phyloP scores from a whole-genome alignment of 2,113 vertebrate species.

The Cryptoleucopteryx plumbea region DNA sequence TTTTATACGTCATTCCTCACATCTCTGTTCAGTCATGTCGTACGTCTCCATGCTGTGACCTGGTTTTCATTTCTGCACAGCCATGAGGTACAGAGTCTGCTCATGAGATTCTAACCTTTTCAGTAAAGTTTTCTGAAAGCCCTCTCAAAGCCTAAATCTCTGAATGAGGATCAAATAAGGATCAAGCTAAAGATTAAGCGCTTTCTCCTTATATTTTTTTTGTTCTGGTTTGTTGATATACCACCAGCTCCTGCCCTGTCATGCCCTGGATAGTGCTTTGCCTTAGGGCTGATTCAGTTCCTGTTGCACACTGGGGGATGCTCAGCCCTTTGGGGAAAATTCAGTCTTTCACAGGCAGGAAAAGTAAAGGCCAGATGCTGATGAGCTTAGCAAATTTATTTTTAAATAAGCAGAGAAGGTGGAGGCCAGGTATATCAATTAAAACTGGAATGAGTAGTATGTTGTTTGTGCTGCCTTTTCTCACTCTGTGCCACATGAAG shows the following conservation, averaged over 20 bases:
- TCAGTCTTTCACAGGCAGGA: neutral
- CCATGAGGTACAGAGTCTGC: neutral
- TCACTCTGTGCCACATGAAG: neutral
- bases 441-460: neutral
- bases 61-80: neutral
- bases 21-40: neutral
- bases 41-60: neutral
- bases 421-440: neutral
- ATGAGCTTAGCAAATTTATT: neutral
- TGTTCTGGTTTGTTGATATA: neutral
- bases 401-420: neutral
- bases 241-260: neutral
- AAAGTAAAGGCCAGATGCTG: neutral
- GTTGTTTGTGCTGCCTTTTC: neutral
- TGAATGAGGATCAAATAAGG: neutral
- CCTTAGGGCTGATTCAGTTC: neutral
- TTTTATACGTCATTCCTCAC: neutral
- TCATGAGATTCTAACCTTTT: neutral
- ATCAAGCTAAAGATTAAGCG: neutral
- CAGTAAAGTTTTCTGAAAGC: neutral
- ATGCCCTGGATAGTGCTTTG: neutral
- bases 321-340: neutral
- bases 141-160: neutral
- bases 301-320: neutral
- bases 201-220: neutral